phyloP scores from a whole-genome alignment of 2,113 vertebrate genomes.

The Rhabdomys dilectus region DNA sequence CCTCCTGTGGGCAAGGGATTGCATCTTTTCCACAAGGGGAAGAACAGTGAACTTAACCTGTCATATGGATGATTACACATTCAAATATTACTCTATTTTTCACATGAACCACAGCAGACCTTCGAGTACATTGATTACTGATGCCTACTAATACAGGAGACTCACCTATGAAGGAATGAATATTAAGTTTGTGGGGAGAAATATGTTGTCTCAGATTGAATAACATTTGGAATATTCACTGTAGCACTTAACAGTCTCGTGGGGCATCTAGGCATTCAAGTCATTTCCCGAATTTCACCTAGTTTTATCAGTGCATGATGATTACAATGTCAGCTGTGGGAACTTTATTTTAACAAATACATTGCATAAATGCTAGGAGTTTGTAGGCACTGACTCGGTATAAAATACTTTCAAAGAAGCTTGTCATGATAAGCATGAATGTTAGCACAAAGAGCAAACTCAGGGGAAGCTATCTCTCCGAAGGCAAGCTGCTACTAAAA shows the following conservation, averaged over 20 bases:
- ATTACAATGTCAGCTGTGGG: no score
- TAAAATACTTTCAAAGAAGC: not conserved
- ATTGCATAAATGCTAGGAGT: not conserved
- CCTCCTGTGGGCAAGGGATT: not conserved
- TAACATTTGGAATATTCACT: not conserved
- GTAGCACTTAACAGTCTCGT: not conserved
- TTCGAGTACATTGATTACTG: not conserved
- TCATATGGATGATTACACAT: rapidly evolving
- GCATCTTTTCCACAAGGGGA: not conserved
- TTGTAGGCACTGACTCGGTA: not conserved
- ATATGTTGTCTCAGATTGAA: not conserved
- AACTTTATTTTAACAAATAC: not conserved
- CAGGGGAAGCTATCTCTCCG: not conserved
- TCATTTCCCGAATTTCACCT: not conserved
- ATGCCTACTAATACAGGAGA: not conserved
- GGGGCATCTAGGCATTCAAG: not conserved
- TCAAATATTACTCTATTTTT: not conserved
- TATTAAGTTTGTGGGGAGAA: not conserved
- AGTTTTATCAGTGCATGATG: not conserved
- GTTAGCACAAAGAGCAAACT: not conserved
- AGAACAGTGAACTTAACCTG: no score
- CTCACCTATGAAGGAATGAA: not conserved
- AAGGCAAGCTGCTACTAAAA: not conserved
- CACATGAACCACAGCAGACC: not conserved
- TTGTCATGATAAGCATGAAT: not conserved